Conservation (phyloP, 2,113 vertebrate species). For the Panthera leo region DNA sequence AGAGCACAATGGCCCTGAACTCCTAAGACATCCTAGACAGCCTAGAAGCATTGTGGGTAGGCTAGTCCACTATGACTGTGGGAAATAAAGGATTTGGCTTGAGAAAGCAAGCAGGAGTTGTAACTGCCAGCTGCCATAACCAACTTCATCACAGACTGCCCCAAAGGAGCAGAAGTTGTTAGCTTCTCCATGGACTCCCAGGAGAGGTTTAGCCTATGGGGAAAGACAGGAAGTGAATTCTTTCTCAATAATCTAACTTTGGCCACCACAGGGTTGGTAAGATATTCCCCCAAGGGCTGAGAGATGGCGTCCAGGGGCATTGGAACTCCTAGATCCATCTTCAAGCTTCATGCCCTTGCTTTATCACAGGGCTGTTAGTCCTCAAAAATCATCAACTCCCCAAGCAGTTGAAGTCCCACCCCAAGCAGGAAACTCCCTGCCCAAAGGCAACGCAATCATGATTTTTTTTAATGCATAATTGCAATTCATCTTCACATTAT, state of each 20-base stretch:
- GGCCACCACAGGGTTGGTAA: background rate
- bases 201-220: background rate
- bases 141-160: background rate
- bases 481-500: background rate
- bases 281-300: background rate
- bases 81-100: background rate
- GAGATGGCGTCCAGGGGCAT: background rate
- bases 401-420: background rate
- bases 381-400: background rate
- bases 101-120: background rate
- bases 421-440: background rate
- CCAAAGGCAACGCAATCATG: background rate
- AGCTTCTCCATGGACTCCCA: background rate
- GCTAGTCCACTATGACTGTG: background rate
- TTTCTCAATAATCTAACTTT: background rate
- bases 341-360: background rate
- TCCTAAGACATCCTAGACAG: background rate
- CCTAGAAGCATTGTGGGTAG: background rate
- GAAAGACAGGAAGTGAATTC: background rate
- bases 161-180: background rate
- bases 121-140: background rate
- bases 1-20: background rate
- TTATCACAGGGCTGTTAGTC: background rate
- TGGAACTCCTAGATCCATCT: too few species aligned
- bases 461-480: background rate